Percentiles rank a stretch among this genome's conserved stretches.
phyloP scores from a whole-genome alignment of 2,888 invertebrate genomes.

The Polymixis lichenea region DNA sequence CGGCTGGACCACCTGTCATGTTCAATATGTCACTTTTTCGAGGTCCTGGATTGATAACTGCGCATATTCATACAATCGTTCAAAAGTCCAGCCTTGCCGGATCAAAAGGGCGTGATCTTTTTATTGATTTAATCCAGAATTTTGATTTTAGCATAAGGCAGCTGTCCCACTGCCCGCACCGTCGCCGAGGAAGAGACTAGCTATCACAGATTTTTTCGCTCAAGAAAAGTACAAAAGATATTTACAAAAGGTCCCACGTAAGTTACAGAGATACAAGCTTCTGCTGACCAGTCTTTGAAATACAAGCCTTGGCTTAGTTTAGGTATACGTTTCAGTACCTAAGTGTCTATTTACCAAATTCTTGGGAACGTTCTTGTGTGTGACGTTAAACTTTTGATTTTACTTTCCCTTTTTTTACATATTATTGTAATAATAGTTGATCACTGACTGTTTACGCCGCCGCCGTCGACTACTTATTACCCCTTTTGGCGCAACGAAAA shows the following conservation, averaged over 20 bases:
- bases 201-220: neutral
- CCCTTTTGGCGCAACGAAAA: no score
- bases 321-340: neutral
- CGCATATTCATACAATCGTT: neutral
- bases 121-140: neutral
- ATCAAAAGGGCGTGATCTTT: no score
- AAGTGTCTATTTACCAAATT: no score
- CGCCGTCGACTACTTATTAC: no score
- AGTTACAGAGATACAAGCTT: no score
- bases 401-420: neutral
- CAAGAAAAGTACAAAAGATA: neutral
- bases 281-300: no score
- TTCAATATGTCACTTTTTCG: neutral
- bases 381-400: no score
- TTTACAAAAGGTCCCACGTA: no score
- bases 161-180: neutral
- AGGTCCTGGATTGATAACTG: neutral
- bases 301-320: neutral
- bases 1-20: conserved; percentile 3
- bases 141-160: neutral
- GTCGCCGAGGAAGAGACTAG: neutral
- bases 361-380: no score
- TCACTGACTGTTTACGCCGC: neutral
- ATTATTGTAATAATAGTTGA: neutral
- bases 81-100: neutral